These are phyloP conservation scores for Hirtodrosophila trivittata DNA, from an alignment of 2,888 invertebrate genomes.

Conservation along the genomic window DNA sequence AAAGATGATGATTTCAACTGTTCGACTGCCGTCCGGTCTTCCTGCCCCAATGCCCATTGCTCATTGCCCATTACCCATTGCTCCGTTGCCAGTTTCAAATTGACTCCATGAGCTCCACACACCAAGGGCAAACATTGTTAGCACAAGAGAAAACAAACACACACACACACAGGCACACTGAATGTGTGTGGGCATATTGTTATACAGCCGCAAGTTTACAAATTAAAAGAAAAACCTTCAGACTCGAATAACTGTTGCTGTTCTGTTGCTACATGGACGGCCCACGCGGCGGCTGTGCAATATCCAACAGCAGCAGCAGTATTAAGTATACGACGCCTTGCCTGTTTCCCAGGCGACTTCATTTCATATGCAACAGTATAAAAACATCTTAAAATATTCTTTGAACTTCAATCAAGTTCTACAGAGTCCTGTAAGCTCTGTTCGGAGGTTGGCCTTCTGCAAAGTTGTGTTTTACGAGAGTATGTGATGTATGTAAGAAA, in stretches of 20 bases:
- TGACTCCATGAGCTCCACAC: conserved; percentile 11
- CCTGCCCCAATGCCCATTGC: conserved; percentile 10
- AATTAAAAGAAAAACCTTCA: conserved; percentile 38
- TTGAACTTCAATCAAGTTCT: conserved; percentile 48
- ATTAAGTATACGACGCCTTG: conserved; percentile 39
- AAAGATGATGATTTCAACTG: conserved; percentile 10
- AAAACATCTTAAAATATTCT: conserved; percentile 37
- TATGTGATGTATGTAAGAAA: conserved; percentile 36
- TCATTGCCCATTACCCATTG: conserved; percentile 22
- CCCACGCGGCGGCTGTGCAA: conserved; percentile 56
- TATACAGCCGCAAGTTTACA: conserved; percentile 36
- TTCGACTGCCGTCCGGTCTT: not conserved
- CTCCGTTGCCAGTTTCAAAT: too few relatives aligned
- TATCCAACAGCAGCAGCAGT: conserved; percentile 10
- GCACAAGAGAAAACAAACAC: conserved; percentile 11
- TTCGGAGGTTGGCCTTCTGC: conserved; percentile 5
- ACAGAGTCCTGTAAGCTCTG: conserved; percentile 7
- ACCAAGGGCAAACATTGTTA: conserved; percentile 25
- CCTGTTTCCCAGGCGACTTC: conserved; percentile 44
- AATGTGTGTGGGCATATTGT: conserved; percentile 9
- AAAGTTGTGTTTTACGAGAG: conserved; percentile 41
- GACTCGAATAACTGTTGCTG: conserved; percentile 23
- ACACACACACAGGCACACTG: conserved; percentile 13
- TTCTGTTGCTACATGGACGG: conserved; percentile 4
- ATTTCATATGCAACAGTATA: conserved; percentile 53